Conservation (phyloP, 2,888 invertebrate species). For the Drosophila bunnanda region DNA sequence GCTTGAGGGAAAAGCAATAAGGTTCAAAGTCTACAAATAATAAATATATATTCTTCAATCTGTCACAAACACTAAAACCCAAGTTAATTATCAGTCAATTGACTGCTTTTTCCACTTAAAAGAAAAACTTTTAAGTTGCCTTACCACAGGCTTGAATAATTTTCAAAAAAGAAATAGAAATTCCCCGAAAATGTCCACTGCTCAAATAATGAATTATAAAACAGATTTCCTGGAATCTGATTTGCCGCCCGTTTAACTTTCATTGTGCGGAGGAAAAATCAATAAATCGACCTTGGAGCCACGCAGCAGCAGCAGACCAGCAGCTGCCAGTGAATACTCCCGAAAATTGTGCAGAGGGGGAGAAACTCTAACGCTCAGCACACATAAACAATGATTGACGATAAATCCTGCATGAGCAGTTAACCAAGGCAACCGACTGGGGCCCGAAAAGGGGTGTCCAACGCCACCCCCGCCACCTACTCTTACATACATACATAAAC, state of each 20-base stretch:
- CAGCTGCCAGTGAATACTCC: conserved; percentile 26
- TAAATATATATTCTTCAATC: not conserved
- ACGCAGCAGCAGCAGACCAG: conserved; percentile 37
- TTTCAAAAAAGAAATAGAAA: conserved; percentile 4
- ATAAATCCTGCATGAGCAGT: conserved; percentile 52
- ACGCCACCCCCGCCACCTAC: conserved; percentile 14
- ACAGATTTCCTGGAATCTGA: conserved; percentile 35
- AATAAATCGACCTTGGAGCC: conserved; percentile 81
- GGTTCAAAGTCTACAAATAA: not conserved
- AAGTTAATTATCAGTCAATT: not conserved
- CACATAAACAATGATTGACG: conserved; percentile 56
- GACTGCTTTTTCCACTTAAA: not conserved
- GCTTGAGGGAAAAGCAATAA: not conserved
- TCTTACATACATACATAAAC: conserved; percentile 66
- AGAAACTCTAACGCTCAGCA: conserved; percentile 29
- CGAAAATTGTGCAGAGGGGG: conserved; percentile 4
- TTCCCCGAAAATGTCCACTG: not conserved
- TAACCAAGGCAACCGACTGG: conserved; percentile 44
- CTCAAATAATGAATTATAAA: conserved; percentile 13
- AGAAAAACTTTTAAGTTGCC: not conserved
- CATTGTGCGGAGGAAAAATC: conserved; percentile 74
- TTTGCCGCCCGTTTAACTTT: conserved; percentile 18
- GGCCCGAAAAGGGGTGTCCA: conserved; percentile 5
- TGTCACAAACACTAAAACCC: not conserved
- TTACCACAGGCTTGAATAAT: not conserved